Conservation (phyloP, 1,140 invertebrate genomes). For the Orussus abietinus region DNA sequence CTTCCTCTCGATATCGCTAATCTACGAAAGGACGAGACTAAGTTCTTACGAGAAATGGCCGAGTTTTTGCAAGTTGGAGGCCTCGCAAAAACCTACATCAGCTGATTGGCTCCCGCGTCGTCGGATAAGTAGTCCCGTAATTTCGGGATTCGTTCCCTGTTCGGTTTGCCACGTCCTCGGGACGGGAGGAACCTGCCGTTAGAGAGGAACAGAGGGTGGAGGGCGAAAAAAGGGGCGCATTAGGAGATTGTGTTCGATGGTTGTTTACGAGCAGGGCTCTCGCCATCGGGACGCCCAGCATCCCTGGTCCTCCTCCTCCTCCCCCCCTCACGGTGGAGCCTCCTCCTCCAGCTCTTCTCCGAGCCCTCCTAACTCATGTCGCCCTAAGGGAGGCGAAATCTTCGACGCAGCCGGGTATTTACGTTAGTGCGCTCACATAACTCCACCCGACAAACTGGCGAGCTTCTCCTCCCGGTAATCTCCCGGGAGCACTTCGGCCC, state of each 20-base stretch:
- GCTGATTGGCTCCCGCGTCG: too few species aligned
- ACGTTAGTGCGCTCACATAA: slow-evolving; percentile 41
- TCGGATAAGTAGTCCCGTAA: slow-evolving; percentile 10
- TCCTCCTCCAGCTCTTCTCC: slow-evolving; percentile 11
- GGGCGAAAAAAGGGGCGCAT: slow-evolving; percentile 41
- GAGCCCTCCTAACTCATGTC: slow-evolving; percentile 5
- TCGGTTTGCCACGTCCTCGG: too few species aligned
- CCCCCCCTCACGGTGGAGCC: background rate
- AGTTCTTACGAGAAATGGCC: too few species aligned
- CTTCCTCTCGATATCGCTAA: background rate
- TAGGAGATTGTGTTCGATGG: slow-evolving; percentile 52
- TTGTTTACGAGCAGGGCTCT: slow-evolving; percentile 47
- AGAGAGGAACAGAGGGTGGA: background rate
- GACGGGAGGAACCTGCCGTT: too few species aligned
- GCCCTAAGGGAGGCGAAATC: too few species aligned
- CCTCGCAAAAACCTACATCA: background rate
- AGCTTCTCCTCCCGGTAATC: slow-evolving; percentile 28
- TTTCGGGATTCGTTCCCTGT: slow-evolving; percentile 6
- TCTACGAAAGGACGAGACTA: background rate
- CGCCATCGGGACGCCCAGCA: slow-evolving; percentile 18
- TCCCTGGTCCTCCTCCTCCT: slow-evolving; percentile 28
- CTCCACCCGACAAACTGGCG: slow-evolving; percentile 39
- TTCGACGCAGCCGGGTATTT: slow-evolving; percentile 31
- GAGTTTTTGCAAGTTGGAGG: too few species aligned
- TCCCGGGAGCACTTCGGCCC: slow-evolving; percentile 32